A percentile compares a stretch with the other conserved stretches of the same genome.
Conservation (phyloP, 2,113 vertebrate species). For the Hiodon tergisus region DNA sequence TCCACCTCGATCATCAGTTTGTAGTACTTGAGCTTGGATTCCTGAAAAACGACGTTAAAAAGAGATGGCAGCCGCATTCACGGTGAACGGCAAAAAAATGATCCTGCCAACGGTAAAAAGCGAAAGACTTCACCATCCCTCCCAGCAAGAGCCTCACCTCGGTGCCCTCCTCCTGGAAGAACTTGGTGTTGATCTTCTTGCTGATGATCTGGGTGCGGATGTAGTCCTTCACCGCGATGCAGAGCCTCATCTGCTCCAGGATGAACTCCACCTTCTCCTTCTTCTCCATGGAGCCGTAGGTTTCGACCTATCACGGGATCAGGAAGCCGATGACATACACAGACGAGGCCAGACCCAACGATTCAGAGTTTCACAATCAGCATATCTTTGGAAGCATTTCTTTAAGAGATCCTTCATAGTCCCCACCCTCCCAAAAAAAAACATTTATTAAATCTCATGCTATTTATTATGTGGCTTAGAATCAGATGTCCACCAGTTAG, state of each 20-base stretch:
- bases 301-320: slow-evolving; percentile 79
- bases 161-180: slow-evolving; percentile 91
- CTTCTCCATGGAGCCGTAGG: slow-evolving; percentile 98
- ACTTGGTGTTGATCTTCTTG: slow-evolving; percentile 99
- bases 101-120: background rate
- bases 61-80: background rate
- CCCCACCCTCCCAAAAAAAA: too few relatives aligned
- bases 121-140: background rate
- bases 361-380: too few relatives aligned
- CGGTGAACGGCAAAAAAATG: too few relatives aligned
- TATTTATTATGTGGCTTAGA: too few relatives aligned
- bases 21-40: slow-evolving; percentile 94
- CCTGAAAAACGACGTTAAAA: slow-evolving; percentile 57
- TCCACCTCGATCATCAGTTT: slow-evolving; percentile 98
- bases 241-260: slow-evolving; percentile 97
- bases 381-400: too few relatives aligned
- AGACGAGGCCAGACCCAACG: background rate
- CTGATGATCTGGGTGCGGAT: slow-evolving; percentile 98
- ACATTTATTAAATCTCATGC: too few relatives aligned
- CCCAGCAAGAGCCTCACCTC: slow-evolving; percentile 64
- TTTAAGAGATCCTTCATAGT: too few relatives aligned
- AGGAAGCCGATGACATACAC: slow-evolving; percentile 6
- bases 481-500: too few relatives aligned
- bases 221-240: slow-evolving; percentile 95
- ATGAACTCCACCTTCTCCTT: slow-evolving; percentile 97